These are phyloP conservation scores for Amphipoea lucens DNA, from an alignment of 2,888 invertebrate genomes.

Conservation along the genomic window DNA sequence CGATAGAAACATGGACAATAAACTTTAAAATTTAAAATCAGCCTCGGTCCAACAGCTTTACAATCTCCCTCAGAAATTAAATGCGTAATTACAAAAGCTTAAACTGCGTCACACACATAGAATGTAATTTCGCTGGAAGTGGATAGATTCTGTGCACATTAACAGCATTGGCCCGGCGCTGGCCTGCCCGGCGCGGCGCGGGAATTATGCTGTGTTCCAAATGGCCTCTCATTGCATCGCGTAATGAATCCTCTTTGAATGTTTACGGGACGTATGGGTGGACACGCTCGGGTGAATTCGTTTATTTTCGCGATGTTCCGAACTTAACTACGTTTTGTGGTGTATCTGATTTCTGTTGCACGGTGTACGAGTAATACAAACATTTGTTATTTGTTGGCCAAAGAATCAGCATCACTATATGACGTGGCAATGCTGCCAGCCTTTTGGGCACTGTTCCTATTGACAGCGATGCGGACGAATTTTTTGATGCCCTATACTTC, in stretches of 20 bases:
- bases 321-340: constrained; percentile 4
- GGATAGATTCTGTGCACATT: constrained; percentile 24
- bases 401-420: too few relatives aligned
- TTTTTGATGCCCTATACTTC: too few relatives aligned
- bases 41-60: background rate
- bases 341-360: background rate
- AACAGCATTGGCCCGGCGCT: constrained; percentile 14
- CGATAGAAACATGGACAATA: background rate
- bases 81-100: constrained; percentile 30
- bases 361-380: background rate
- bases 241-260: constrained; percentile 50
- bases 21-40: constrained; percentile 2
- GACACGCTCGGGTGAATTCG: background rate
- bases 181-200: background rate
- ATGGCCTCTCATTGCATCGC: constrained; percentile 28
- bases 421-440: too few relatives aligned
- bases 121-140: constrained; percentile 18
- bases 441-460: too few relatives aligned
- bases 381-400: background rate
- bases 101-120: constrained; percentile 8
- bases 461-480: too few relatives aligned
- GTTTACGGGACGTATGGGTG: background rate
- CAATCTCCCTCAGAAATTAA: constrained; percentile 27
- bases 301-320: constrained; percentile 6
- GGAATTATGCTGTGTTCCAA: constrained; percentile 30